phyloP scores from a whole-genome alignment of 2,888 invertebrate genomes.

The Ethmia dodecea region DNA sequence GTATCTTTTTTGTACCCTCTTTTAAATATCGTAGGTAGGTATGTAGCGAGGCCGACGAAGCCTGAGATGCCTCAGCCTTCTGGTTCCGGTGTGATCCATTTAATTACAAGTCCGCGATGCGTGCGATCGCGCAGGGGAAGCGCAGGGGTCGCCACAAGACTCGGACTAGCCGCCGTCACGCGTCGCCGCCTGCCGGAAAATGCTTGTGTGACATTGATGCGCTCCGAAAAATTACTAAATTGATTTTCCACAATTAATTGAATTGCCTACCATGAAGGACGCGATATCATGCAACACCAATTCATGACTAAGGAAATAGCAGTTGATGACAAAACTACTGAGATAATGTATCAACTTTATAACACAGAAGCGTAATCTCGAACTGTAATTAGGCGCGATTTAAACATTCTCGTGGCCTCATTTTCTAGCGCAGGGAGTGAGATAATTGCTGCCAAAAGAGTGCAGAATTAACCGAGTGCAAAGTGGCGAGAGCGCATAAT shows the following conservation, averaged over 20 bases:
- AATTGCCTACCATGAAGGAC: conserved; percentile 35
- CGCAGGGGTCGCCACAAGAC: conserved; percentile 27
- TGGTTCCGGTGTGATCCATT: conserved; percentile 55
- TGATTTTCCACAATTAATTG: conserved; percentile 43
- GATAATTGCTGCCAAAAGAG: conserved; percentile 59
- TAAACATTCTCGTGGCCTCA: conserved; percentile 31
- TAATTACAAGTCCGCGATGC: conserved; percentile 37
- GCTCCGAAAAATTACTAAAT: conserved; percentile 41
- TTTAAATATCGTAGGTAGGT: conserved; percentile 3
- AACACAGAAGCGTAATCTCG: neutral
- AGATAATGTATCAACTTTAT: too few species aligned
- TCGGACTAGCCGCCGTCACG: conserved; percentile 27
- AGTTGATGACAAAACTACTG: conserved; percentile 12
- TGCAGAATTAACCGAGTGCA: conserved; percentile 41
- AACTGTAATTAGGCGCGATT: conserved; percentile 35
- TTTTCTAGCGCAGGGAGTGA: conserved; percentile 44
- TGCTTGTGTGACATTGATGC: conserved; percentile 48
- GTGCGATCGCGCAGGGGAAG: conserved; percentile 10
- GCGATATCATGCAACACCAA: conserved; percentile 8
- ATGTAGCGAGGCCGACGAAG: conserved; percentile 17
- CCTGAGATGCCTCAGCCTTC: conserved; percentile 21
- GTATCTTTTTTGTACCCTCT: too few species aligned
- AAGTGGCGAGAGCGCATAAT: conserved; percentile 43
- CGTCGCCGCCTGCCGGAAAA: conserved; percentile 34
- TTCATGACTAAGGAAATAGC: conserved; percentile 3